Base-by-base conservation (phyloP, 2,113 vertebrate species). In the Atractosteus spatula region DNA sequence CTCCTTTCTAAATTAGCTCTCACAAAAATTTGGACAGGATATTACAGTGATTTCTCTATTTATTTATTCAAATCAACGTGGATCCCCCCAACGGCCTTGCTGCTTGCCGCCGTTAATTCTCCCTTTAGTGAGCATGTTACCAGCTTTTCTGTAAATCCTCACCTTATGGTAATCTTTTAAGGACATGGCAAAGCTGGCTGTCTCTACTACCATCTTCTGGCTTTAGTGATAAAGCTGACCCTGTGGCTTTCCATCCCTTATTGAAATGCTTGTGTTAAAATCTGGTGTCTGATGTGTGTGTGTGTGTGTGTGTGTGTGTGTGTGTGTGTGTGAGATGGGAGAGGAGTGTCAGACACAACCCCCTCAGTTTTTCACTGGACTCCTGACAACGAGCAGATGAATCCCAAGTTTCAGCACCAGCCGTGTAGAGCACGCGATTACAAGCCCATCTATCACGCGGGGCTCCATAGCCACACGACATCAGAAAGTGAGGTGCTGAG, bases 1-100 rank as follows among this genome's bases (percentile, higher is more conserved):
- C 29, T 29, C 29, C 29, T 54, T 68, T 55, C 66, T 68, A 68
- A 55, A 68, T 68, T 54, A 41, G 8, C 54, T 55, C 13, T 68
- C 44, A 10, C 54, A 68, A 55, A 59, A 68, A 55, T 11, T 16
- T 68, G 17, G 47, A 55, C 44, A 55, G 66, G 66, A 41, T 41
- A 17, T 51, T 41, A 66, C 11, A 55, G 16, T 68, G 2, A 17
- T 68, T n/a, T 16, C 14, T 14, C 44, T 68, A 16, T 68, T 55
- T 29, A 29, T 29, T 10, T 29, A 64, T 29, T 41, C 2, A 55
- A 41, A 55, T 68, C 17, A 5, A 51, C 10, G 47, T 59, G 57
- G 57, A 5, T 59, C n/a, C 13, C 57, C 29, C 12, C 14, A 13
- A 3, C 14, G 0, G 12, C 14, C n/a, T 59, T 5, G 4, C 5